A percentile compares a stretch with the other conserved stretches of the same genome.
Conservation (phyloP, 2,888 invertebrate species). For the Pseudanteris insignis region DNA sequence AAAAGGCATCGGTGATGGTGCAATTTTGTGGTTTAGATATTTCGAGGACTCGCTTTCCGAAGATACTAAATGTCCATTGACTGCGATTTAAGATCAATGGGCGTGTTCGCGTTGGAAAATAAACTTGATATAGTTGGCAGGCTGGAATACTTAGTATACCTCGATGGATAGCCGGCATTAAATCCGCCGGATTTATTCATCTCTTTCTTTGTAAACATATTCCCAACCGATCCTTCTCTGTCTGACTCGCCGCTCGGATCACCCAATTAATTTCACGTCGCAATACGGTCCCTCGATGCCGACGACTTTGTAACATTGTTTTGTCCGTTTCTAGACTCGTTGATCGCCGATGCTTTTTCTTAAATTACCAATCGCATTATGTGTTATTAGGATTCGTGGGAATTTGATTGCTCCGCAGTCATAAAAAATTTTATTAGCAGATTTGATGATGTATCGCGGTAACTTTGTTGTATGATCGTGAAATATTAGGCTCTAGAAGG, state of each 20-base stretch:
- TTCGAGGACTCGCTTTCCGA: slow-evolving; percentile 18
- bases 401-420: slow-evolving; percentile 43
- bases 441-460: slow-evolving; percentile 43
- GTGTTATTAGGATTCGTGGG: slow-evolving; percentile 42
- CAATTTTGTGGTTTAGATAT: too few species aligned
- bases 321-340: neutral
- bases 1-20: too few species aligned
- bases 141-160: slow-evolving; percentile 31
- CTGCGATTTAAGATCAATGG: slow-evolving; percentile 41
- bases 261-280: slow-evolving; percentile 42
- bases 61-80: slow-evolving; percentile 39
- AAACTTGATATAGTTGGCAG: slow-evolving; percentile 39
- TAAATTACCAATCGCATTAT: slow-evolving; percentile 35
- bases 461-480: slow-evolving; percentile 39
- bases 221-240: neutral
- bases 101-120: slow-evolving; percentile 35
- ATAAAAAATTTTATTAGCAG: slow-evolving; percentile 47
- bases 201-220: too few species aligned
- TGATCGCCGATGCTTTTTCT: too few species aligned
- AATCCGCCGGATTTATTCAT: slow-evolving; percentile 22
- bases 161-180: slow-evolving; percentile 17
- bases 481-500: slow-evolving; percentile 9
- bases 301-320: slow-evolving; percentile 6
- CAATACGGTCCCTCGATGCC: slow-evolving; percentile 17
- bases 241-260: slow-evolving; percentile 3